These are phyloP conservation scores for Tenrec ecaudatus DNA, from an alignment of 2,113 vertebrate species.

Conservation along the genomic window DNA sequence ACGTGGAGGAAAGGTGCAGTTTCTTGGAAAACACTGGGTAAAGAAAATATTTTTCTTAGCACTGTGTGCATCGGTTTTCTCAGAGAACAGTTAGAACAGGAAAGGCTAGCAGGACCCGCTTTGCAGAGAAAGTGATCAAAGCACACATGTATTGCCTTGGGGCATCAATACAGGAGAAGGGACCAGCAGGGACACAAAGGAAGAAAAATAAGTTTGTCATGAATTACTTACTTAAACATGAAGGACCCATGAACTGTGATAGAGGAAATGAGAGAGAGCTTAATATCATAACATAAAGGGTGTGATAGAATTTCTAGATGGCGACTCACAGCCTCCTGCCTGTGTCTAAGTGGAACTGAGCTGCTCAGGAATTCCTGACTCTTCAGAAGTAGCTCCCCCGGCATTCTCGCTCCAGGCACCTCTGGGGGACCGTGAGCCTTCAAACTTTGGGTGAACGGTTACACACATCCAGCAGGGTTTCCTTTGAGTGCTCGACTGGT, in stretches of 20 bases:
- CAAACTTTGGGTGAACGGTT: not conserved
- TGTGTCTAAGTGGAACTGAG: not conserved
- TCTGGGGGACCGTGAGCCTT: not conserved
- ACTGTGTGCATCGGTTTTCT: conserved; percentile 54
- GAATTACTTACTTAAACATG: conserved; percentile 32
- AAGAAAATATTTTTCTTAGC: conserved; percentile 70
- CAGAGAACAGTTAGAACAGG: conserved; percentile 9
- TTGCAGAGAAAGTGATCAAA: conserved; percentile 33
- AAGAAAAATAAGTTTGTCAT: conserved; percentile 13
- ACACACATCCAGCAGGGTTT: not conserved
- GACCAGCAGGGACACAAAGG: conserved; percentile 12
- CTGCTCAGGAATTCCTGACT: not conserved
- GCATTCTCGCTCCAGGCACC: not conserved
- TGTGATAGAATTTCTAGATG: not conserved
- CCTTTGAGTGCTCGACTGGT: not conserved
- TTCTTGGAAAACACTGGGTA: conserved; percentile 57
- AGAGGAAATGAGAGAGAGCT: not conserved
- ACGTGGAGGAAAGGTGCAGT: conserved; percentile 61
- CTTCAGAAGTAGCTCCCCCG: not conserved
- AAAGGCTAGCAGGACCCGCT: not conserved
- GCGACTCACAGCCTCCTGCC: not conserved
- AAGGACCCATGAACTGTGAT: not conserved
- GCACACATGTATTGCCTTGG: conserved; percentile 2
- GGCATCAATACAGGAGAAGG: not conserved
- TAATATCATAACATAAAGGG: not conserved